phyloP scores from a whole-genome alignment of 2,888 invertebrate species.

The Clepsis dumicolana region DNA sequence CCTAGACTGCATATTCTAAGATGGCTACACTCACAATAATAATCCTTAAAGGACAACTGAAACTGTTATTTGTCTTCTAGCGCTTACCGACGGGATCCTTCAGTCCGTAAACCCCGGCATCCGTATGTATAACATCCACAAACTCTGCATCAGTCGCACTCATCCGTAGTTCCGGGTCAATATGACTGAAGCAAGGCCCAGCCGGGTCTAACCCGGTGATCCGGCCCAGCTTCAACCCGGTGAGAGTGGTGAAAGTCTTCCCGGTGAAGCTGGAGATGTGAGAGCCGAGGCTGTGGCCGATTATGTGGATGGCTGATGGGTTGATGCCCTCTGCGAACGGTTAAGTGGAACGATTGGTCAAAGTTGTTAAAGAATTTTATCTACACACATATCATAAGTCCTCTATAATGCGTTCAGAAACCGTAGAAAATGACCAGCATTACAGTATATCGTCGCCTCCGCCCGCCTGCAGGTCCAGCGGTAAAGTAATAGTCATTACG shows the following conservation, averaged over 20 bases:
- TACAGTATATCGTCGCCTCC: no score
- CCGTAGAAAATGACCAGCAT: no score
- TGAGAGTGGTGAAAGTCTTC: constrained; percentile 61
- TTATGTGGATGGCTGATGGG: constrained; percentile 66
- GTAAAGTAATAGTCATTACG: no score
- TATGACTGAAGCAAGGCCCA: constrained; percentile 75
- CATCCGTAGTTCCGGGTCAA: constrained; percentile 59
- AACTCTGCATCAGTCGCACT: constrained; percentile 65
- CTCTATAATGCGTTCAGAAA: no score
- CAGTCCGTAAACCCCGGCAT: constrained; percentile 72
- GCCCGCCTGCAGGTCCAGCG: no score
- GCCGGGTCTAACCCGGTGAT: constrained; percentile 77
- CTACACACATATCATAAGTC: no score
- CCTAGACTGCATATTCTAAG: no score
- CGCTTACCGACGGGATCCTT: constrained; percentile 64
- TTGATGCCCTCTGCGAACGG: constrained; percentile 61
- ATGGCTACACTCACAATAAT: no score
- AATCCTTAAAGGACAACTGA: neutral
- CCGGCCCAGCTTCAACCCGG: constrained; percentile 63
- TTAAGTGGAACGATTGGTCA: neutral
- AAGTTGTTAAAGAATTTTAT: neutral
- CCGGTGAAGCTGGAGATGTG: constrained; percentile 75
- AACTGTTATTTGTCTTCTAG: neutral
- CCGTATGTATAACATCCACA: constrained; percentile 73
- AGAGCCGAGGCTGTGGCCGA: constrained; percentile 78